Evolutionary conservation across 2,888 invertebrate genomes (phyloP), one percentile per base, ranked within the genome.

Genomic region (Metallyticus violacea): DNA sequence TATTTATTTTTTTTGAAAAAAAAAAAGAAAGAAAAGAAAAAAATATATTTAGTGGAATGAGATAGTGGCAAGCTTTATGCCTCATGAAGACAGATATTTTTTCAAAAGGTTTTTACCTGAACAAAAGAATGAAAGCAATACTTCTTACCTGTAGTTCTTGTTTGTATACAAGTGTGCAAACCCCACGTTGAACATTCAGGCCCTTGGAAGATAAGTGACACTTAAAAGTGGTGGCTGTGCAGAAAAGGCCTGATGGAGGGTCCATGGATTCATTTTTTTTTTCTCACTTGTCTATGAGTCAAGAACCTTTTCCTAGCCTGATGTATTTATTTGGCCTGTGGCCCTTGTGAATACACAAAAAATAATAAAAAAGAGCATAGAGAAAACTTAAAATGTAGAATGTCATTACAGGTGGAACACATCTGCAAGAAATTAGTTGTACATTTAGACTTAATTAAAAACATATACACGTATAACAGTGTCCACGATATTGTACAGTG

Each of bases 51-150:
- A 83, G 81, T 85, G 87, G 86, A 83, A 40, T 81, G 80, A 86
- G 82, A 86, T 81, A 62, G 85, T 77, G 85, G 85, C 85, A 79
- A 27, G 82, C 77, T 77, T 79, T 83, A 87, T 84, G 88, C 85
- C 86, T 85, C 80, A 81, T 87, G 86, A 85, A 88, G 86, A 87
- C 86, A 87, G 79, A 86, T 88, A 88, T 88, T 88, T 88, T 88
- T 88, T 88, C 88, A 88, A 88, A 62, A 87, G 88, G 88, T 88
- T 88, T 88, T 87, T 88, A 88, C 88, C 88, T 88, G 87, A 88
- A 85, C 87, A 86, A 87, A 87, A 88, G 85, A 86, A 82, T 27
- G 87, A 88, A 88, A 88, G 88, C 88, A 88, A 88, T 88, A 88
- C 88, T 88, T 88, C 88, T 85, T 86, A 87, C 86, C 86, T 80